Evolutionary conservation across 2,888 invertebrate species (phyloP), one percentile per base, ranked within the genome.

Genomic region (Leptopilina syphax): DNA sequence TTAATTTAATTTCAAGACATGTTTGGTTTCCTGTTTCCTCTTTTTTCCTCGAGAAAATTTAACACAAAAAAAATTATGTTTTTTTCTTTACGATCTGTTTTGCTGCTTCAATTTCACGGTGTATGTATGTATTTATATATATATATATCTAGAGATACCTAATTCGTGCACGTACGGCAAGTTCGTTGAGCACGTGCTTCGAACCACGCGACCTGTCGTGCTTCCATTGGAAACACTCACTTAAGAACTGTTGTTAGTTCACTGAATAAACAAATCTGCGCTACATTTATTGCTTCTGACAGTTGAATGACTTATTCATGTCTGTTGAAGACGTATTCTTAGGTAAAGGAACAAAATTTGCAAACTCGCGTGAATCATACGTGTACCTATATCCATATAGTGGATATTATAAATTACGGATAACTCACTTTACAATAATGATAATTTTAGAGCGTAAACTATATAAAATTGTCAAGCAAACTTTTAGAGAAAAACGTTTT

Each of bases 191-290:
- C 73, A 73, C 73, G 73, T 73, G 73, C 57, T 73, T 34, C 57
- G n/a, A 34, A 54, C 73, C 73, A 73, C 73, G 73, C 73, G 73
- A 73, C 73, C 73, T 73, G 73, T 73, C 73, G 73, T 73, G 73
- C 54, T 57, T 57, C 73, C 54, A 73, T 73, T 73, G 54, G 73
- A 73, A 73, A 73, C 73, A 54, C 73, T 73, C 73, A 73, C 73
- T 73, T 73, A 73, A 57, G 73, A 73, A n/a, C 73, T 73, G 73
- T 73, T 73, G 73, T 73, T 73, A 73, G 54, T 57, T 27, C 73
- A 73, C 57, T 73, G 73, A 73, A 57, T 73, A 73, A 73, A 73
- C 73, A 73, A 73, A 73, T 73, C 73, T 54, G 57, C 57, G 57
- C 57, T 73, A 73, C 73, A 73, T 73, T 73, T 73, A 73, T 73